These are phyloP conservation scores for Catostomus latipinnis DNA, from an alignment of 2,797 vertebrate species.

Conservation along the genomic window DNA sequence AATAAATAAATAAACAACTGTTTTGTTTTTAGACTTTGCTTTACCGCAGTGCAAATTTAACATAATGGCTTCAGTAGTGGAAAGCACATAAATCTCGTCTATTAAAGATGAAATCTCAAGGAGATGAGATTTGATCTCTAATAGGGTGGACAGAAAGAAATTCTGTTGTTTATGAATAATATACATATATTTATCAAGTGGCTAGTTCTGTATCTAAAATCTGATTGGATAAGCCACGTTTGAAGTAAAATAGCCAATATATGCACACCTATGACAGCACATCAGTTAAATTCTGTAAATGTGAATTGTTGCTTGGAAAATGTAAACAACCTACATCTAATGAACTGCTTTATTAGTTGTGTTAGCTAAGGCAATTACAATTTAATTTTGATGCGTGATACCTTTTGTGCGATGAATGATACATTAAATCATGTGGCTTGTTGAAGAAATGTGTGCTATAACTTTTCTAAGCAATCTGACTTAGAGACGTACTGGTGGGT, in stretches of 20 bases:
- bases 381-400: no score
- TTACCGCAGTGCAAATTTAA: neutral
- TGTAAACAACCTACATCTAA: no score
- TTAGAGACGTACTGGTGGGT: no score
- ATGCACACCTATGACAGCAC: neutral
- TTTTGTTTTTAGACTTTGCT: neutral
- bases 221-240: neutral
- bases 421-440: no score
- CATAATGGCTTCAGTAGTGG: conserved; percentile 62
- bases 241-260: neutral
- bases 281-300: neutral
- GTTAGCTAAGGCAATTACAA: no score
- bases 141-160: conserved; percentile 71
- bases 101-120: conserved; percentile 72
- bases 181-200: conserved; percentile 20
- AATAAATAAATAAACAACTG: neutral
- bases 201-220: conserved; percentile 14
- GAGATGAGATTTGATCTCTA: conserved; percentile 67
- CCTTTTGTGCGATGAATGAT: no score
- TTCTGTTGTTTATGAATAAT: conserved; percentile 15
- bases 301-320: no score
- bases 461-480: no score
- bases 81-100: conserved; percentile 72
- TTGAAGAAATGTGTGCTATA: no score
- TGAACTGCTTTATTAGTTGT: no score